Conservation (phyloP, 2,797 vertebrate species). For the Mormyrus proboscirostris region DNA sequence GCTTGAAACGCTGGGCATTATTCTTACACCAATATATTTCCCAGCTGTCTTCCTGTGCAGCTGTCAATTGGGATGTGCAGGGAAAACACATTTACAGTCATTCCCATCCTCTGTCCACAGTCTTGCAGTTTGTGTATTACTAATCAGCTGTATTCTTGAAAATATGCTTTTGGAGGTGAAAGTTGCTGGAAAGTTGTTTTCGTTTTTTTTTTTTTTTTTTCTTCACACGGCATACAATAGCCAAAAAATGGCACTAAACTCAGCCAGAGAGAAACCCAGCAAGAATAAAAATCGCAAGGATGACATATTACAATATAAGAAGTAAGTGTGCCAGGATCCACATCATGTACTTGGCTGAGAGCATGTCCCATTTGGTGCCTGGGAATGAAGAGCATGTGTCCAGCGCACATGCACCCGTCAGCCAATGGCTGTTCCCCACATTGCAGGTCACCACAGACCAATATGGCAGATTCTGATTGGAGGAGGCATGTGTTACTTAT, state of each 20-base stretch:
- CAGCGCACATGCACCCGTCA: not conserved
- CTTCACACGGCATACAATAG: not conserved
- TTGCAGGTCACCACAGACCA: not conserved
- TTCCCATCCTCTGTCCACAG: not conserved
- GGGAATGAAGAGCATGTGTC: not conserved
- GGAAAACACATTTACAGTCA: not conserved
- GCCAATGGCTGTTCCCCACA: not conserved
- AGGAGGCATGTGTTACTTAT: not conserved
- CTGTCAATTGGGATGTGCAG: not conserved
- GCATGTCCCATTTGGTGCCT: not conserved
- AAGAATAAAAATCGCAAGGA: not conserved
- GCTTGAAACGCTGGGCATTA: not conserved
- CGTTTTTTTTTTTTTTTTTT: not conserved
- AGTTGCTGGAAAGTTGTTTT: not conserved
- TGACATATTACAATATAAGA: not conserved
- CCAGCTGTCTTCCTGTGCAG: not conserved
- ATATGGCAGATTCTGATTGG: slow-evolving; percentile 8
- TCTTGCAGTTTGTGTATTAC: not conserved
- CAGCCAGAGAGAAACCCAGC: not conserved
- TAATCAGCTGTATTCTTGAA: not conserved
- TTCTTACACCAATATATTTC: not conserved
- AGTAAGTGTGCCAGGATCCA: not conserved
- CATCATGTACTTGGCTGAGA: not conserved
- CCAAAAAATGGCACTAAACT: not conserved
- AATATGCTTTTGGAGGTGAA: not conserved